Percentiles rank a stretch among this genome's conserved stretches.
Conservation (phyloP, 2,113 vertebrate species). For the Ptyas mucosa region DNA sequence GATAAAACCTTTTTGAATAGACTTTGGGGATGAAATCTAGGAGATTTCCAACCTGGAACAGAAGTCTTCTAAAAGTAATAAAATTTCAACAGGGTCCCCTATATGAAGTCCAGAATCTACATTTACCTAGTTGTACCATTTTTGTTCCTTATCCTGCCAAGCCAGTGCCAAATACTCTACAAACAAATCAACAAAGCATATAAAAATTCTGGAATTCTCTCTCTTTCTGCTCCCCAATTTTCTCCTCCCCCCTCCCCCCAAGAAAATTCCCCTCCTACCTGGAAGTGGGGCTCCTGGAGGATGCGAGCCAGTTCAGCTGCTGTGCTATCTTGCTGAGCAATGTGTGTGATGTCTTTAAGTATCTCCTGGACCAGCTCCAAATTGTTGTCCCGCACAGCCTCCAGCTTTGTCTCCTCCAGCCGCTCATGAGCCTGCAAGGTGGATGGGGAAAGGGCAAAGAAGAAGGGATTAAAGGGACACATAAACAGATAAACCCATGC, state of each 20-base stretch:
- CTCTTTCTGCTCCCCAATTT: too few species aligned
- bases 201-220: background rate
- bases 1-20: background rate
- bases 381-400: constrained; percentile 91
- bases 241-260: background rate
- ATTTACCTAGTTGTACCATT: background rate
- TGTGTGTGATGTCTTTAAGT: constrained; percentile 82
- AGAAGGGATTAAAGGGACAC: background rate
- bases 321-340: constrained; percentile 68
- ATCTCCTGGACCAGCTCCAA: constrained; percentile 94
- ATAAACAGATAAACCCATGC: background rate
- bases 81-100: background rate
- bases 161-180: background rate
- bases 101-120: background rate
- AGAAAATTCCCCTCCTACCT: constrained; percentile 66
- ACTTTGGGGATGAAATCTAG: background rate
- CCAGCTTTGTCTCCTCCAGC: constrained; percentile 88
- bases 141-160: background rate
- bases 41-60: background rate
- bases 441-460: background rate
- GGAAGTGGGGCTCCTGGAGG: constrained; percentile 92
- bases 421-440: constrained; percentile 82
- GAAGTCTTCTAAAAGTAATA: background rate
- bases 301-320: constrained; percentile 84
- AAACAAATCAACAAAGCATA: background rate